Evolutionary conservation across 2,113 vertebrate genomes (phyloP).

Genomic region (Phylloscopus trochiloides): DNA sequence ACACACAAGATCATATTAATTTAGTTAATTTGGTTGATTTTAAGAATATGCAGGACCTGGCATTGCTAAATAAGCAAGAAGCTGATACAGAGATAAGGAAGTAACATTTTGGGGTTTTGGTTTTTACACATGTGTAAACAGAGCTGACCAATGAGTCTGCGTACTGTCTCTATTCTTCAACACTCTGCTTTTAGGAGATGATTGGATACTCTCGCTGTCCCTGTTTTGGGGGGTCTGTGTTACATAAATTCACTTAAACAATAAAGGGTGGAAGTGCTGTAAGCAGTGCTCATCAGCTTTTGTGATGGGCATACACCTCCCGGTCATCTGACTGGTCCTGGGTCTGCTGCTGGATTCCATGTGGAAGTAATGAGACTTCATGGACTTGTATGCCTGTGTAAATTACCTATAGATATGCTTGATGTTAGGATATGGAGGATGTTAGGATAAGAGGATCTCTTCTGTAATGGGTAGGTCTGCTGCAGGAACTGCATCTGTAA

Average conservation of each 20-base stretch:
- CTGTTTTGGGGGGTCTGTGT: not conserved
- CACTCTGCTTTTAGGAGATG: not conserved
- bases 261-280: not conserved
- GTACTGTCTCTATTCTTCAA: not conserved
- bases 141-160: not conserved
- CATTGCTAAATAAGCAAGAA: not conserved
- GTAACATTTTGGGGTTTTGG: not conserved
- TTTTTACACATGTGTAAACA: fast-evolving
- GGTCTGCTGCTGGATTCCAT: slow-evolving; percentile 4
- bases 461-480: not conserved
- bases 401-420: not conserved
- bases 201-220: not conserved
- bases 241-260: not conserved
- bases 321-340: slow-evolving; percentile 54
- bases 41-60: not conserved
- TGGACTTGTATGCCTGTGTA: not conserved
- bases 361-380: not conserved
- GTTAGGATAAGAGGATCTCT: not conserved
- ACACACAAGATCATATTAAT: not conserved
- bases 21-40: not conserved
- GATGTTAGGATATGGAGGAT: not conserved
- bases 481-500: not conserved
- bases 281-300: slow-evolving; percentile 1
- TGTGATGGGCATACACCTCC: not conserved
- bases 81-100: not conserved